Evolutionary conservation across 2,888 invertebrate genomes (phyloP), one percentile per base, ranked within the genome.

Genomic region (Saturnia japonica): DNA sequence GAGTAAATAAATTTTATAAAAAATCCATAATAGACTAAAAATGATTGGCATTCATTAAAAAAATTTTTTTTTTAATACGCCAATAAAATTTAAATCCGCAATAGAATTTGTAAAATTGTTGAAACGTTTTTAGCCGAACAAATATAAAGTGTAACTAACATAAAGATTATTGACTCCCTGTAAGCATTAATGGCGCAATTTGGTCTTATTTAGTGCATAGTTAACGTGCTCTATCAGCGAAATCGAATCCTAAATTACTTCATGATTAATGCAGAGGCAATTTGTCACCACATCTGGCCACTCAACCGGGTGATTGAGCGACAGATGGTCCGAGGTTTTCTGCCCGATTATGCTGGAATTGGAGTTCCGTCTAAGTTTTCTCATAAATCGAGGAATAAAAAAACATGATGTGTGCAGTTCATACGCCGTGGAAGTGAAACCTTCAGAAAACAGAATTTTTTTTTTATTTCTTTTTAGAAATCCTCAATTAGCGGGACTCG

Each of bases 211-310:
- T 70, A 70, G 28, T 25, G 57, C 62, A 68, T 54, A 67, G 71
- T 69, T 54, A 69, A 43, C 69, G 69, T 69, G 68, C 70, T 60
- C 67, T 70, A 69, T 54, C 68, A 22, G 45, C 51, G 64, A 69
- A 57, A 67, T 67, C 69, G 45, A 68, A 72, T 69, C 67, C 75
- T 79, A 84, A 83, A 85, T 82, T 78, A 82, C 73, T 74, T 84
- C 85, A 87, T 90, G 84, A 85, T 86, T 88, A 84, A 90, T 90
- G 83, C 86, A 88, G 78, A 76, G 75, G 78, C 85, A 87, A 90
- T 88, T 85, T 86, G 86, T 85, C 84, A 82, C 75, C 70, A 79
- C 78, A 80, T 82, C 79, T 77, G 80, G 70, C 69, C 69, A 69
- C 64, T 73, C 40, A 67, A 34, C 34, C 43, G 72, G 34, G 60